These are phyloP conservation scores for Cydia splendana DNA, from an alignment of 1,140 invertebrate species.

Conservation along the genomic window DNA sequence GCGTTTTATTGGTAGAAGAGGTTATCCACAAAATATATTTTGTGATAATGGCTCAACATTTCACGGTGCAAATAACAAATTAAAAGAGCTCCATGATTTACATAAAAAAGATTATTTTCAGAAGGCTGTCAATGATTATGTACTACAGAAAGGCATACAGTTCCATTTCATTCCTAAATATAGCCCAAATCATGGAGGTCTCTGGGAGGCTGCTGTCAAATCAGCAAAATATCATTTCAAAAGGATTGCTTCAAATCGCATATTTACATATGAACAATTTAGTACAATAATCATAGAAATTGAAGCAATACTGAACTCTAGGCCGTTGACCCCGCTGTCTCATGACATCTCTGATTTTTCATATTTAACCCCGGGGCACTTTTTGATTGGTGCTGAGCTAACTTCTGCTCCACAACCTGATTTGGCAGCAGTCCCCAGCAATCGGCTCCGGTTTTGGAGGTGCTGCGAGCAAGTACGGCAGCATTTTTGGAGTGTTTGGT, in stretches of 20 bases:
- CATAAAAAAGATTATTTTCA: not conserved
- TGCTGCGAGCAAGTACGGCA: constrained; percentile 36
- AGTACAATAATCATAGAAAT: too few relatives aligned
- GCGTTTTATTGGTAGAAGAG: constrained; percentile 33
- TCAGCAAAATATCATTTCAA: constrained; percentile 57
- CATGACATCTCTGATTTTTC: constrained; percentile 23
- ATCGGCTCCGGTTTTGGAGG: constrained; percentile 33
- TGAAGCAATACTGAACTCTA: not conserved
- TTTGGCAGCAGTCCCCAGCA: not conserved
- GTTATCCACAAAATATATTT: constrained; percentile 23
- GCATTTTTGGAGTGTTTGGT: constrained; percentile 40
- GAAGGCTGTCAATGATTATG: not conserved
- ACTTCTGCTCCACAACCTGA: constrained; percentile 11
- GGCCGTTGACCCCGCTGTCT: constrained; percentile 32
- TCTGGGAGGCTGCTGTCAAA: constrained; percentile 71
- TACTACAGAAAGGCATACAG: constrained; percentile 43
- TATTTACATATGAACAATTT: too few relatives aligned
- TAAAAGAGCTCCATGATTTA: constrained; percentile 33
- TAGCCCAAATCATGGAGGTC: constrained; percentile 66
- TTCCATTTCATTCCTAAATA: constrained; percentile 72
- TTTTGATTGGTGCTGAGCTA: constrained; percentile 29
- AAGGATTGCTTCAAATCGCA: constrained; percentile 35
- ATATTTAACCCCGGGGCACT: constrained; percentile 37
- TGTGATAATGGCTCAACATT: constrained; percentile 33
- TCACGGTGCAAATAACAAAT: constrained; percentile 27